Base-by-base conservation (phyloP, 1,140 invertebrate genomes). In the Conopomorpha cramerella region DNA sequence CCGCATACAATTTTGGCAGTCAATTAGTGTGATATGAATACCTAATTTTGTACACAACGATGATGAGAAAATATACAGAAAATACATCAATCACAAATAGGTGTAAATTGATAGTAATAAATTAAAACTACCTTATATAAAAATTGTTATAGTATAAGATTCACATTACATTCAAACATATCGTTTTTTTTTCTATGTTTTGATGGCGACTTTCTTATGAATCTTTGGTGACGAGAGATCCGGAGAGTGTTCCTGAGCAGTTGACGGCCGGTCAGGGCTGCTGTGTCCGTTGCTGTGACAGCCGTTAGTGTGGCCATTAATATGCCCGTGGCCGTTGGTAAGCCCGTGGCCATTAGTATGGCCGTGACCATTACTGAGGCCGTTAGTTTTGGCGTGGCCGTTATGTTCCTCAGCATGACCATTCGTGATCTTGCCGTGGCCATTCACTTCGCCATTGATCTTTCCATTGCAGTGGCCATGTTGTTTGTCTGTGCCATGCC, bases 211-310 rank as follows among this genome's bases (percentile, higher is more conserved):
- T 55, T 71, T 41, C 30, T 41, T 74, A 43, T 50, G 52, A 44
- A 70, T 71, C 64, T 71, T 73, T 61, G 68, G 66, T 62, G 66
- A 49, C 30, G 51, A 42, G 48, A 63, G 49, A 56, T 64, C 55
- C 23, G 54, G 47, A 38, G 49, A 49, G 41, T 56, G 52, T n/a
- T 3, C 33, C 8, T 11, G 1, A 2, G 33, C 33, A n/a, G 11
- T 23, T 12, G 8, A 14, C 7, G 6, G 23, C n/a, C 13, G 15
- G 2, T n/a, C 4, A 23, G 19, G 27, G 35, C 43, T 47, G 18
- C 27, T 39, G 30, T 16, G 1, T 3, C 38, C 38, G 32, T 44
- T 48, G n/a, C n/a, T 25, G 6, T 25, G 23, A 7, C n/a, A n/a
- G n/a, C n/a, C n/a, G n/a, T n/a, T n/a, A n/a, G n/a, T 25, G 23